phyloP scores from a whole-genome alignment of 2,888 invertebrate species.

The Vandiemenella viatica region DNA sequence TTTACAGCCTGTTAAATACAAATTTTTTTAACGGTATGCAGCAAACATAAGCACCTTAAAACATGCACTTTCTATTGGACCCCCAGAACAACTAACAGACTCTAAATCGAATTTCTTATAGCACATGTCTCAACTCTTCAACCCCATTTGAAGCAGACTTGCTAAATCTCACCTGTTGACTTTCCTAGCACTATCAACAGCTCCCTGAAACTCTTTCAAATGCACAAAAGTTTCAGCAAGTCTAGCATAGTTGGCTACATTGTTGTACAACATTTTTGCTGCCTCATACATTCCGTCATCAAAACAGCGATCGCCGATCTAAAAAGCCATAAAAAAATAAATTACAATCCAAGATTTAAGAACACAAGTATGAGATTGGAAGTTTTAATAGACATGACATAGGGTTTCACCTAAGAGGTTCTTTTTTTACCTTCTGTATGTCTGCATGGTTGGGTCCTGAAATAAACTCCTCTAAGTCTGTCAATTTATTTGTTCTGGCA shows the following conservation, averaged over 20 bases:
- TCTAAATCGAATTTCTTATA: neutral
- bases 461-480: constrained; percentile 96
- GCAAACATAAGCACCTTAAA: neutral
- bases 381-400: neutral
- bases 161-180: constrained; percentile 53
- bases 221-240: constrained; percentile 95
- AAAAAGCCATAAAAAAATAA: constrained; percentile 13
- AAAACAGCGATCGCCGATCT: constrained; percentile 96
- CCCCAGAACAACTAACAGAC: neutral
- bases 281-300: constrained; percentile 98
- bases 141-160: neutral
- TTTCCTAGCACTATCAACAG: constrained; percentile 95
- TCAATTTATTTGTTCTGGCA: constrained; percentile 90
- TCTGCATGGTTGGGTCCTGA: constrained; percentile 98
- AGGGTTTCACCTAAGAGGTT: neutral
- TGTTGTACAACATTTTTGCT: constrained; percentile 94
- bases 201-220: constrained; percentile 92
- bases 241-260: constrained; percentile 96
- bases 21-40: neutral
- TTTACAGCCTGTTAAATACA: too few relatives aligned
- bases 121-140: too few relatives aligned
- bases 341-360: neutral
- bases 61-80: neutral
- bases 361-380: neutral
- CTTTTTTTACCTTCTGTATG: constrained; percentile 63